A percentile compares a stretch with the other conserved stretches of the same genome.
Evolutionary conservation across 2,888 invertebrate species (phyloP).

Genomic region (Gerris lacustris): DNA sequence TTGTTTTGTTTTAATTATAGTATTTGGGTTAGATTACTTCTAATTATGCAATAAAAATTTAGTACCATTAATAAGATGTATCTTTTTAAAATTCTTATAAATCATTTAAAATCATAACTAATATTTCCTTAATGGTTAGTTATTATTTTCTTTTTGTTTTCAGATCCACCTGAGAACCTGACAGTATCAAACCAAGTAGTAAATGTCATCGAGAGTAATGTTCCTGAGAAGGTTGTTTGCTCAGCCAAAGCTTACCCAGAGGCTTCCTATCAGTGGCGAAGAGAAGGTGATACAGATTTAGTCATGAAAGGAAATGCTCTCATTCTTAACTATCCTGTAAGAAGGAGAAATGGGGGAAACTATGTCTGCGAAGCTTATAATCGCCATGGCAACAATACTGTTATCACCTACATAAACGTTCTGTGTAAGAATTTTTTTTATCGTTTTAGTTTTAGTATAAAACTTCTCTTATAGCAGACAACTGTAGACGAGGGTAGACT

Average conservation of each 20-base stretch:
- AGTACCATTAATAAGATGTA: too few species aligned
- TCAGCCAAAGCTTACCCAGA: conserved; percentile 54
- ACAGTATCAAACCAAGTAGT: conserved; percentile 49
- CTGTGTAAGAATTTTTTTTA: conserved; percentile 54
- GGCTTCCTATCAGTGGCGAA: conserved; percentile 60
- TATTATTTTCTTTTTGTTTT: conserved; percentile 8
- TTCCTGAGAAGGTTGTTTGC: conserved; percentile 47
- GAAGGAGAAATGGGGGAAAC: conserved; percentile 57
- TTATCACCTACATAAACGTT: conserved; percentile 61
- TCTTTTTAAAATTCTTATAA: too few species aligned
- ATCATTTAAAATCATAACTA: too few species aligned
- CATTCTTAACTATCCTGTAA: conserved; percentile 52
- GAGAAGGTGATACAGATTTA: conserved; percentile 43
- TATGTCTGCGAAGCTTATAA: conserved; percentile 67
- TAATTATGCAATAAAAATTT: too few species aligned
- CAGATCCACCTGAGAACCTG: conserved; percentile 77
- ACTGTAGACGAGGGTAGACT: too few species aligned
- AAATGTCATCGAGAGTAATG: conserved; percentile 45
- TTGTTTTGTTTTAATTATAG: too few species aligned
- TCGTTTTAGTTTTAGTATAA: neutral
- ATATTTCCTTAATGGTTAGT: too few species aligned
- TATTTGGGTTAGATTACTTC: too few species aligned
- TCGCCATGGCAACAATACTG: conserved; percentile 60
- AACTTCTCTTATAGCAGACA: too few species aligned
- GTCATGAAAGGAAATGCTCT: conserved; percentile 40